Conservation (phyloP, 2,888 invertebrate genomes). For the Cheiracanthium punctorium region DNA sequence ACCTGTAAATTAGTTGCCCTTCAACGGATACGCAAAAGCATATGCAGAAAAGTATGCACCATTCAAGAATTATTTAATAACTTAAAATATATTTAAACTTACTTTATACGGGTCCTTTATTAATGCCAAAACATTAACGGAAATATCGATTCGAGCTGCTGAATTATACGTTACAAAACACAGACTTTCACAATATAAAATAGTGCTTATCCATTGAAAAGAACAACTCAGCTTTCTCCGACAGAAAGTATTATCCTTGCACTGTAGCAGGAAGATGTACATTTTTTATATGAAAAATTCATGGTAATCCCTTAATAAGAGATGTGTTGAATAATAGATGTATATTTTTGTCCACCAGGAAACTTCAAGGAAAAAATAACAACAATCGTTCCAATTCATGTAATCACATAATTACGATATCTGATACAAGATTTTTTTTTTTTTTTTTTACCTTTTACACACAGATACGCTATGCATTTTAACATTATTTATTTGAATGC, state of each 20-base stretch:
- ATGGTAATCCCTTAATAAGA: not conserved
- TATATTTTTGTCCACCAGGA: not conserved
- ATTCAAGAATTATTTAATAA: too few species aligned
- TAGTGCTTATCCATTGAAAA: too few species aligned
- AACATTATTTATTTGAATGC: not conserved
- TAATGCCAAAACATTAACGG: too few species aligned
- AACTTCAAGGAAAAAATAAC: not conserved
- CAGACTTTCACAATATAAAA: too few species aligned
- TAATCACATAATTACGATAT: not conserved
- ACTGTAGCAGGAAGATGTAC: not conserved
- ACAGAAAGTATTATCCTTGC: not conserved
- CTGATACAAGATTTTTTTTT: not conserved
- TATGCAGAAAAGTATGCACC: too few species aligned
- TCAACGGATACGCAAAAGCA: too few species aligned
- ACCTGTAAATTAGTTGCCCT: too few species aligned
- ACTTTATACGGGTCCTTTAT: too few species aligned
- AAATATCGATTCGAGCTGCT: too few species aligned
- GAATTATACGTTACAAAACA: too few species aligned
- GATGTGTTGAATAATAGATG: not conserved
- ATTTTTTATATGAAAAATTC: not conserved
- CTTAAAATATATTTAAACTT: too few species aligned
- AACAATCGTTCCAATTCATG: not conserved
- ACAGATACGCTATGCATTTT: not conserved
- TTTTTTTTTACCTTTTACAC: too few species aligned
- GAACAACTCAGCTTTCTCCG: not conserved